phyloP scores from a whole-genome alignment of 1,140 invertebrate species.

The Drosophila punjabiensis region DNA sequence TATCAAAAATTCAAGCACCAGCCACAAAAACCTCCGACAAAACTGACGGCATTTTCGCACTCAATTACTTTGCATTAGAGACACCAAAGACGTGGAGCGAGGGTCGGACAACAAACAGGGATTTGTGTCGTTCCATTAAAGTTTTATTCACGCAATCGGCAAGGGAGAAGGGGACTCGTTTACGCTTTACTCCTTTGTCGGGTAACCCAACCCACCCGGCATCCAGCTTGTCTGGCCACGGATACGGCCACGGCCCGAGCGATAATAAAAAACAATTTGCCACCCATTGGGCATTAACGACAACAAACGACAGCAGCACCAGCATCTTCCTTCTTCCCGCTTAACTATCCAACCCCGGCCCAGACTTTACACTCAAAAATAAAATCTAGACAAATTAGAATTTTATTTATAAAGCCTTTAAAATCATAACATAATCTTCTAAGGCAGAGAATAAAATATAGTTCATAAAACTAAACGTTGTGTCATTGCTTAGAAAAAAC shows the following conservation, averaged over 20 bases:
- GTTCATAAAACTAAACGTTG: neutral
- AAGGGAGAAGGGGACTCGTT: slow-evolving; percentile 30
- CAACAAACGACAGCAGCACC: slow-evolving; percentile 76
- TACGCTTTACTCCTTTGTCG: slow-evolving; percentile 65
- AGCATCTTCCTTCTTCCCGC: slow-evolving; percentile 22
- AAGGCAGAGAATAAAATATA: neutral
- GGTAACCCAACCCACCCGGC: slow-evolving; percentile 14
- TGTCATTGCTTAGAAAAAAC: neutral
- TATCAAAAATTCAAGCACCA: slow-evolving; percentile 56
- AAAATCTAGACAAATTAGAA: neutral
- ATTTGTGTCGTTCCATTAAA: slow-evolving; percentile 85
- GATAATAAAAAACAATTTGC: slow-evolving; percentile 85
- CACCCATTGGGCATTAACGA: slow-evolving; percentile 84
- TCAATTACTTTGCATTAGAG: slow-evolving; percentile 85
- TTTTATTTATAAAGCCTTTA: neutral
- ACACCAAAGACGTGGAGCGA: slow-evolving; percentile 47
- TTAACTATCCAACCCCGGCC: slow-evolving; percentile 9
- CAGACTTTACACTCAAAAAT: neutral
- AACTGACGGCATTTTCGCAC: slow-evolving; percentile 84
- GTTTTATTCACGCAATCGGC: slow-evolving; percentile 84
- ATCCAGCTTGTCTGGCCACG: slow-evolving; percentile 39
- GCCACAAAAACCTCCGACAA: slow-evolving; percentile 52
- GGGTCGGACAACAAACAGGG: slow-evolving; percentile 50
- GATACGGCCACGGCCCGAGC: slow-evolving; percentile 40
- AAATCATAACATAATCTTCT: neutral